A percentile compares a stretch with the other conserved stretches of the same genome.
phyloP scores from a whole-genome alignment of 2,113 vertebrate genomes.

The Drymodes brunneopygia region DNA sequence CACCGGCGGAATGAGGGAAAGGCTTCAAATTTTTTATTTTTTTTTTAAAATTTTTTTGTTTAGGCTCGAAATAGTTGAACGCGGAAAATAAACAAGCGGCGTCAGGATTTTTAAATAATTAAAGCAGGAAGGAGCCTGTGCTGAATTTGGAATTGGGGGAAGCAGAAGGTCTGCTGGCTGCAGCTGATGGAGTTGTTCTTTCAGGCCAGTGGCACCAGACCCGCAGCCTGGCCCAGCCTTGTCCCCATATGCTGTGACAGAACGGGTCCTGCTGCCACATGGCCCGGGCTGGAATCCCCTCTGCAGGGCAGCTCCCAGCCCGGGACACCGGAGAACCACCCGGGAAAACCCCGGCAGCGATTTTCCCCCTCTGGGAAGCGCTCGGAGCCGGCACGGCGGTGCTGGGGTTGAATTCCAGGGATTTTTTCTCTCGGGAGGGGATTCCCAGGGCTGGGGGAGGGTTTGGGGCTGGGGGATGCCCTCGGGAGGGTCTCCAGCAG shows the following conservation, averaged over 20 bases:
- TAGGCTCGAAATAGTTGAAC: constrained; percentile 9
- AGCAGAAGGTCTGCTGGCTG: neutral
- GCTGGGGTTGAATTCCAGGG: neutral
- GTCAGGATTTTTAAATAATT: constrained; percentile 59
- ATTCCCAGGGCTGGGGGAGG: neutral
- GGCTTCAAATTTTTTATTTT: constrained; percentile 9
- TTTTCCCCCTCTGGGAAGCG: rapidly evolving
- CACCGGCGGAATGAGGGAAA: constrained; percentile 58
- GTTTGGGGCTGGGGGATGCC: neutral
- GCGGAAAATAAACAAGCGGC: constrained; percentile 28
- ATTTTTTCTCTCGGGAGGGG: rapidly evolving
- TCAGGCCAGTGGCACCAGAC: neutral
- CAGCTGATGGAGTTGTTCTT: constrained; percentile 29
- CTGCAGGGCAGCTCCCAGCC: neutral
- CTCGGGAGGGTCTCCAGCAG: rapidly evolving
- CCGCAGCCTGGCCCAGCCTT: neutral
- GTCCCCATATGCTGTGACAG: neutral
- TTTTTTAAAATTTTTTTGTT: neutral
- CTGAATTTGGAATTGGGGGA: neutral
- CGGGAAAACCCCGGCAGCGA: rapidly evolving
- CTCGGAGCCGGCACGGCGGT: rapidly evolving
- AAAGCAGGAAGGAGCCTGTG: neutral
- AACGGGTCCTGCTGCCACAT: neutral
- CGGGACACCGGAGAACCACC: rapidly evolving
- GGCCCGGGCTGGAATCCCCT: neutral